Percentiles rank a stretch among this genome's conserved stretches.
Conservation (phyloP, 2,113 vertebrate species). For the Chrysochloris asiatica region DNA sequence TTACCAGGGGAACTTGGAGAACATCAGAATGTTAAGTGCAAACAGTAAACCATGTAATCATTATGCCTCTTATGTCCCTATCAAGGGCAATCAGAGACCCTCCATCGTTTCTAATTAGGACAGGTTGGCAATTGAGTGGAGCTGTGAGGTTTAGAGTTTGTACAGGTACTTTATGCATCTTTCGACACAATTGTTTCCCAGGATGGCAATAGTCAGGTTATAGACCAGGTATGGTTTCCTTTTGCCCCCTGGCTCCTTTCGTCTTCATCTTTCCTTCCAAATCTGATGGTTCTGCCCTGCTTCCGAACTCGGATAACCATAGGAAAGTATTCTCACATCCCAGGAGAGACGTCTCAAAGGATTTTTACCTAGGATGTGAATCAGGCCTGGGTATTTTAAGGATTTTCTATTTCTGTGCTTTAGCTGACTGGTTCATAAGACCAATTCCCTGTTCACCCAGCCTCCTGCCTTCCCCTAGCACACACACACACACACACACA, state of each 20-base stretch:
- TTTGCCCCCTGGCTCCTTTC: constrained; percentile 44
- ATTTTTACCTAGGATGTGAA: constrained; percentile 78
- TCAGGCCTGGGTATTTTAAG: constrained; percentile 78
- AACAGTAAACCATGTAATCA: constrained; percentile 47
- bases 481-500: background rate
- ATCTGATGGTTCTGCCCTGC: constrained; percentile 51
- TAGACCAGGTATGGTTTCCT: constrained; percentile 31
- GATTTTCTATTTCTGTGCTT: constrained; percentile 78
- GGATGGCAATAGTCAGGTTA: constrained; percentile 37
- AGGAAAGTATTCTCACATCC: constrained; percentile 71
- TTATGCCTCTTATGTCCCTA: constrained; percentile 34
- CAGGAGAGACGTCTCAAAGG: constrained; percentile 74
- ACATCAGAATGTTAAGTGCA: constrained; percentile 29
- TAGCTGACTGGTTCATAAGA: constrained; percentile 70
- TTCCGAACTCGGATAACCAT: constrained; percentile 52
- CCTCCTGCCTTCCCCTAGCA: constrained; percentile 16
- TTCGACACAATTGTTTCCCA: background rate
- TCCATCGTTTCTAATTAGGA: constrained; percentile 63
- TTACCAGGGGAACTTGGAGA: constrained; percentile 29
- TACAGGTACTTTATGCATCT: constrained; percentile 24
- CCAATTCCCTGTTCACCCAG: constrained; percentile 63
- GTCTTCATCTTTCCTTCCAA: constrained; percentile 56
- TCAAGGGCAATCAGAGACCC: constrained; percentile 39
- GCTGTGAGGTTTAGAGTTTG: constrained; percentile 29
- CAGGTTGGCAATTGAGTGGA: constrained; percentile 38